Evolutionary conservation across 2,113 vertebrate genomes (phyloP).

Genomic region (Xiphophorus hellerii): DNA sequence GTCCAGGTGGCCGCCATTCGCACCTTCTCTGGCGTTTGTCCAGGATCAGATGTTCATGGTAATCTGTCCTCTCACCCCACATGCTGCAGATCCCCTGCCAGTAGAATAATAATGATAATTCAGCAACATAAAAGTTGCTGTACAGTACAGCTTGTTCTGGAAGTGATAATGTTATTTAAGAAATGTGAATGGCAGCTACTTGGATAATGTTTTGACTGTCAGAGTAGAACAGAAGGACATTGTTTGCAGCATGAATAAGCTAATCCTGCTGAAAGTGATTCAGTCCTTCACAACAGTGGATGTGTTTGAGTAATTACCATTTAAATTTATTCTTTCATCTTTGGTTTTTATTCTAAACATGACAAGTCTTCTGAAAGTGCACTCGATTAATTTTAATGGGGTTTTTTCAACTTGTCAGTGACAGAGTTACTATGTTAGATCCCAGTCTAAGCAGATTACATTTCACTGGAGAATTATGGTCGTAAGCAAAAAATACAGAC

Average conservation of each 20-base stretch:
- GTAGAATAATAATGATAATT: constrained; percentile 51
- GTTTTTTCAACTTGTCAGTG: not conserved
- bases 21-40: constrained; percentile 33
- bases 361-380: not conserved
- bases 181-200: not conserved
- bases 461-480: no score
- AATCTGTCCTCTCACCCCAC: constrained; percentile 41
- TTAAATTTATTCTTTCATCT: not conserved
- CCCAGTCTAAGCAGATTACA: not conserved
- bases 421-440: not conserved
- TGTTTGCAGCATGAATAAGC: not conserved
- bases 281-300: not conserved
- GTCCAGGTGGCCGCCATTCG: constrained; percentile 60
- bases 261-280: not conserved
- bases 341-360: constrained; percentile 3
- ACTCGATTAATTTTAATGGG: not conserved
- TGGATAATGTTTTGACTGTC: constrained; percentile 7
- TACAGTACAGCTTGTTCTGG: constrained; percentile 18
- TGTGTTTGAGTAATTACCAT: not conserved
- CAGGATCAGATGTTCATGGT: constrained; percentile 53
- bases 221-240: constrained; percentile 11
- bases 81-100: constrained; percentile 41
- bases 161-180: not conserved
- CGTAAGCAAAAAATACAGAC: no score
- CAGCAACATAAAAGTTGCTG: constrained; percentile 37